These are phyloP conservation scores for Ctena decussata DNA, from an alignment of 2,888 invertebrate species.

Conservation along the genomic window DNA sequence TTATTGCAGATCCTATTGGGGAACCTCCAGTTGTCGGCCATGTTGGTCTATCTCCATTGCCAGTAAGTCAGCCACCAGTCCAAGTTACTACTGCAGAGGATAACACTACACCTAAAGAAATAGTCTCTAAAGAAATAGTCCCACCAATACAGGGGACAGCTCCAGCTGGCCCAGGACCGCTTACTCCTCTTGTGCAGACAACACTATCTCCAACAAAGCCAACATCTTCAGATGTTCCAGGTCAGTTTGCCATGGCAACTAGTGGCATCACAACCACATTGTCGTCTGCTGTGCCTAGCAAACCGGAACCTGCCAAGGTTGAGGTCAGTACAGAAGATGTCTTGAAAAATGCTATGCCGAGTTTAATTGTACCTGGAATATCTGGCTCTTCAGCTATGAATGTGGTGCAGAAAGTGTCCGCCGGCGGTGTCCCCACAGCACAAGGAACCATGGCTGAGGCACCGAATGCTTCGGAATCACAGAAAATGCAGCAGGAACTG, in stretches of 20 bases:
- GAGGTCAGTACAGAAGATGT: conserved; percentile 28
- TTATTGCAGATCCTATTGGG: conserved; percentile 35
- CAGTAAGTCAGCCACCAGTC: background rate
- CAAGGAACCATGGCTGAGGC: conserved; percentile 9
- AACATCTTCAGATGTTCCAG: conserved; percentile 1
- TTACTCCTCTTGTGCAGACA: background rate
- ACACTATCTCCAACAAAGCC: conserved; percentile 27
- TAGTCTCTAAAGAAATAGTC: background rate
- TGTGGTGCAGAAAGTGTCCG: conserved; percentile 40
- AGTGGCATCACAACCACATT: conserved; percentile 36
- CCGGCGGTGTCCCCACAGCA: background rate
- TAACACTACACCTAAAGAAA: background rate
- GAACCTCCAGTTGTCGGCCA: conserved; percentile 51
- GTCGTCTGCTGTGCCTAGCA: conserved; percentile 38
- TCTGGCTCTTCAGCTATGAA: conserved; percentile 40
- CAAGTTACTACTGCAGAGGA: background rate
- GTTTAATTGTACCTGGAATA: conserved; percentile 51
- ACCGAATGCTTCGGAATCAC: conserved; percentile 12
- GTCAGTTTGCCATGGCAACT: conserved; percentile 38
- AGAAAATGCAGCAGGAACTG: conserved; percentile 22
- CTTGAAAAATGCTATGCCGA: conserved; percentile 43
- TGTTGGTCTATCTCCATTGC: conserved; percentile 28
- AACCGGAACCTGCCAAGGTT: conserved; percentile 18
- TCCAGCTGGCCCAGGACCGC: background rate
- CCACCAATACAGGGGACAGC: background rate